Evolutionary conservation across 1,140 invertebrate species (phyloP).

Genomic region (Drosophila seguyi): DNA sequence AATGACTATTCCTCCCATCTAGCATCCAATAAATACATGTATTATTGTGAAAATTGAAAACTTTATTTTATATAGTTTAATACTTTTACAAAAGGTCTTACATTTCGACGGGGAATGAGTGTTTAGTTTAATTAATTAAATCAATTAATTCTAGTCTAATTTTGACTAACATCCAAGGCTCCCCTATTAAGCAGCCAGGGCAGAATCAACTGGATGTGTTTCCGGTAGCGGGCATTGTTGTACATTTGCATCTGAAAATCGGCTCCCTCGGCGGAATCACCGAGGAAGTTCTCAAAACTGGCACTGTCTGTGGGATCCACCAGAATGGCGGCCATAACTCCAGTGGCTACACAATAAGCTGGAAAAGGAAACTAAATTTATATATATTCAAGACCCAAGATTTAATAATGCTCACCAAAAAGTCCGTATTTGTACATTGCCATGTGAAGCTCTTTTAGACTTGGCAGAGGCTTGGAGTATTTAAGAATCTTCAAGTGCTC

Average conservation of each 20-base stretch:
- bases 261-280: constrained; percentile 59
- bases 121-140: too few species aligned
- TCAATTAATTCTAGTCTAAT: too few species aligned
- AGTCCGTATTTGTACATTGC: constrained; percentile 48
- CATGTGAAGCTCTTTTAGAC: constrained; percentile 56
- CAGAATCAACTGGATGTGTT: neutral
- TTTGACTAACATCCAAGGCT: too few species aligned
- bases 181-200: too few species aligned
- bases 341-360: constrained; percentile 63
- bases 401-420: constrained; percentile 49
- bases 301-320: constrained; percentile 68
- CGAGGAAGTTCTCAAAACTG: constrained; percentile 62
- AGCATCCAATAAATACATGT: neutral
- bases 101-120: neutral
- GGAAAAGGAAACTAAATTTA: neutral
- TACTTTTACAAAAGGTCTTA: neutral
- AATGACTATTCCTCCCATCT: neutral
- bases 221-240: neutral
- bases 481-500: constrained; percentile 63
- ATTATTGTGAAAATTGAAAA: neutral
- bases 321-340: constrained; percentile 69
- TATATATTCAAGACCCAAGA: neutral
- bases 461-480: constrained; percentile 61
- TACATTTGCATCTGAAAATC: constrained; percentile 1
- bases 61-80: neutral